phyloP scores from a whole-genome alignment of 2,113 vertebrate species.

The Cephalopterus ornatus region DNA sequence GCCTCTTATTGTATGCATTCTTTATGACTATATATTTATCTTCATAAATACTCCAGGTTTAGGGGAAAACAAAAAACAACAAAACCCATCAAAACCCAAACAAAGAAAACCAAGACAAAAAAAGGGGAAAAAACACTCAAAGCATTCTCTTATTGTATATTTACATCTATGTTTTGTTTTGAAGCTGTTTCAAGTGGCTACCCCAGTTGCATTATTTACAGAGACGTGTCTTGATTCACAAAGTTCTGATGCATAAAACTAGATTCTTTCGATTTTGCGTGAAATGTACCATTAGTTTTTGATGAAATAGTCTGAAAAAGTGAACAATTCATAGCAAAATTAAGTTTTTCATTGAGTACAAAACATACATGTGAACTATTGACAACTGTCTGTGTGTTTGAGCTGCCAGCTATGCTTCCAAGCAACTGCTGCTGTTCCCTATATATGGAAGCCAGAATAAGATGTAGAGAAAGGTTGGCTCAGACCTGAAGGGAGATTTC shows the following conservation, averaged over 20 bases:
- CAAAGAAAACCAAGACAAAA: not conserved
- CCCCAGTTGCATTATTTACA: not conserved
- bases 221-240: not conserved
- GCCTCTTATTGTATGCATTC: not conserved
- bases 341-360: not conserved
- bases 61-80: not conserved
- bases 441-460: not conserved
- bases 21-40: not conserved
- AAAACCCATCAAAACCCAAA: not conserved
- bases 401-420: not conserved
- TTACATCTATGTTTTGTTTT: not conserved
- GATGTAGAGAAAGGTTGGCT: not conserved
- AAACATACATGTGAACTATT: not conserved
- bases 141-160: not conserved
- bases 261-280: not conserved
- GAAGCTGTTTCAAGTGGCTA: not conserved
- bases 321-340: not conserved
- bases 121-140: accelerated
- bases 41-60: not conserved
- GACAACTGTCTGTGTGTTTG: not conserved
- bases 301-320: not conserved
- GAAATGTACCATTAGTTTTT: not conserved
- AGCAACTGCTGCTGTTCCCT: not conserved
- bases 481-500: not conserved
- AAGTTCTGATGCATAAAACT: not conserved